Evolutionary conservation across 1,140 invertebrate genomes (phyloP), one percentile per base, ranked within the genome.

Genomic region (Drosophila repleta): DNA sequence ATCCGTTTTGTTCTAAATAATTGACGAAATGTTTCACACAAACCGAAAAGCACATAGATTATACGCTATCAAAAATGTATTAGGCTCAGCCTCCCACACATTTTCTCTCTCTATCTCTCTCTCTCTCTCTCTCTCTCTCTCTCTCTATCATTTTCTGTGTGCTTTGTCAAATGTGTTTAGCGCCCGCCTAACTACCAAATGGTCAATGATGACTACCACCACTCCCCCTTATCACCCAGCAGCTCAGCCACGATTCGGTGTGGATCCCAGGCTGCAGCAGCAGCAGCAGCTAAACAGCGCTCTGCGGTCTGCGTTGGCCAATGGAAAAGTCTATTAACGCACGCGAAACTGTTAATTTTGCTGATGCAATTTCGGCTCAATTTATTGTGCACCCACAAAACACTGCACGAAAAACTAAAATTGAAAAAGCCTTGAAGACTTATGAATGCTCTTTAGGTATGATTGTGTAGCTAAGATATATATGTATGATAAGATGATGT

Each of bases 301-400:
- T 57, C 51, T 32, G 58, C 55, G 48, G 32, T 70, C 15, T 53
- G 57, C 17, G 24, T 24, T 29, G 24, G 39, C 53, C 63, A 70
- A 67, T 84, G 75, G 57, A 73, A 88, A 87, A 87, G 83, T 88
- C 83, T 87, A 87, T 87, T 87, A 87, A 87, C 84, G 83, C 77
- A 88, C 84, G 72, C 81, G 83, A 87, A 79, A 79, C 83, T 88
- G 83, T 87, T 87, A 87, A 87, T 87, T 87, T 87, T 62, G 79
- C 83, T 87, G 82, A 87, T 87, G 82, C 82, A 87, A 87, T 87
- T 87, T 87, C 57, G 79, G 83, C 75, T 87, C 82, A 87, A 87
- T 87, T 87, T 87, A 87, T 87, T 87, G 82, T 87, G 83, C 83
- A 87, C 82, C 82, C 82, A 87, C 82, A 75, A 35, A 85, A 69